Evolutionary conservation across 2,113 vertebrate genomes (phyloP).

Genomic region (Oncorhynchus keta): DNA sequence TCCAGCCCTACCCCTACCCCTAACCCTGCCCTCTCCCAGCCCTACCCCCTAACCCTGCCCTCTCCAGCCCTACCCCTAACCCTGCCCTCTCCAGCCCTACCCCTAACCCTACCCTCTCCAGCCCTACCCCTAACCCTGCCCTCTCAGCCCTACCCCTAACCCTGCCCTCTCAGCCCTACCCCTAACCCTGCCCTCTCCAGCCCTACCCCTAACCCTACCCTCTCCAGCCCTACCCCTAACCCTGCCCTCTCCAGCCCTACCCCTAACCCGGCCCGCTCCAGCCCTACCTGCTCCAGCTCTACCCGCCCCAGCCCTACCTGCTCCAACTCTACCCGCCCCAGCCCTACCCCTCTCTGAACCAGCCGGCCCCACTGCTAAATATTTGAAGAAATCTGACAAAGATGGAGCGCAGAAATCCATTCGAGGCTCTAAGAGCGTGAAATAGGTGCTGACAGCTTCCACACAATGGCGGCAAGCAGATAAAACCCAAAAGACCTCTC

Average conservation of each 20-base stretch:
- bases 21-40: fast-evolving
- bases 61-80: too few species aligned
- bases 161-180: neutral
- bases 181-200: neutral
- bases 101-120: too few species aligned
- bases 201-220: neutral
- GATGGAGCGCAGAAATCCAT: neutral
- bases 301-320: neutral
- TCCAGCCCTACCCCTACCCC: neutral
- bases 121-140: neutral
- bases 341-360: neutral
- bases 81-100: too few species aligned
- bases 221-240: too few species aligned
- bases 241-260: too few species aligned
- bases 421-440: neutral
- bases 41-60: neutral
- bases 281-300: too few species aligned
- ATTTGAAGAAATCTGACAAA: neutral
- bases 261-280: too few species aligned
- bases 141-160: too few species aligned
- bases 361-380: neutral
- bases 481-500: neutral
- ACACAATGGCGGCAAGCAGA: too few species aligned
- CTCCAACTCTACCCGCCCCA: fast-evolving
- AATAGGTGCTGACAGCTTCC: neutral